Conservation (phyloP, 2,888 invertebrate genomes). For the Amphiduros pacificus region DNA sequence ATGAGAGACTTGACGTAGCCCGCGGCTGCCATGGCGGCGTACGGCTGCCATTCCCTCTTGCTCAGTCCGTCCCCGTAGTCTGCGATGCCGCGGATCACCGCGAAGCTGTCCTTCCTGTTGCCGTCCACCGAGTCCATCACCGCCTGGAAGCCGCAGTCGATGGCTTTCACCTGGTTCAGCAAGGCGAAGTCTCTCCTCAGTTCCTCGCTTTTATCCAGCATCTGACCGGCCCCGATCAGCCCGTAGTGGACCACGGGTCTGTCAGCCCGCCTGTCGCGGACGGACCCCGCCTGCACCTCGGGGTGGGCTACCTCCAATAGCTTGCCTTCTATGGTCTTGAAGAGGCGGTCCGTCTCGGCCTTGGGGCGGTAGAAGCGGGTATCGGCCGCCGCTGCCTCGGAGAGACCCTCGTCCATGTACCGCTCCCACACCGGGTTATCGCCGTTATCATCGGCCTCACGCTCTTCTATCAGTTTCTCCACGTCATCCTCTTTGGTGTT, state of each 20-base stretch:
- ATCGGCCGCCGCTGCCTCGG: conserved; percentile 62
- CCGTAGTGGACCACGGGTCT: conserved; percentile 71
- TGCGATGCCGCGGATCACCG: conserved; percentile 77
- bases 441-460: neutral
- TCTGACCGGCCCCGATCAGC: conserved; percentile 79
- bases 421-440: conserved; percentile 71
- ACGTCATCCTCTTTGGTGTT: conserved; percentile 75
- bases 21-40: conserved; percentile 88
- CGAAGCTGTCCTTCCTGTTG: conserved; percentile 60
- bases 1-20: conserved; percentile 89
- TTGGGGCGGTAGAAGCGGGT: conserved; percentile 46
- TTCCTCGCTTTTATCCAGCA: conserved; percentile 74
- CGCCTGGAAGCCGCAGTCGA: conserved; percentile 92
- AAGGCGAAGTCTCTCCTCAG: conserved; percentile 83
- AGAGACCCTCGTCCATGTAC: conserved; percentile 75
- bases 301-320: conserved; percentile 19
- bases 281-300: neutral
- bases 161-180: conserved; percentile 81
- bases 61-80: conserved; percentile 89
- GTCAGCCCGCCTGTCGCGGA: neutral
- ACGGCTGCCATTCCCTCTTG: conserved; percentile 95
- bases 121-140: conserved; percentile 77
- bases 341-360: conserved; percentile 38
- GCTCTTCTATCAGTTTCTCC: conserved; percentile 70
- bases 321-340: neutral